Evolutionary conservation across 2,797 vertebrate genomes (phyloP).

Genomic region (Gambusia yucatana): DNA sequence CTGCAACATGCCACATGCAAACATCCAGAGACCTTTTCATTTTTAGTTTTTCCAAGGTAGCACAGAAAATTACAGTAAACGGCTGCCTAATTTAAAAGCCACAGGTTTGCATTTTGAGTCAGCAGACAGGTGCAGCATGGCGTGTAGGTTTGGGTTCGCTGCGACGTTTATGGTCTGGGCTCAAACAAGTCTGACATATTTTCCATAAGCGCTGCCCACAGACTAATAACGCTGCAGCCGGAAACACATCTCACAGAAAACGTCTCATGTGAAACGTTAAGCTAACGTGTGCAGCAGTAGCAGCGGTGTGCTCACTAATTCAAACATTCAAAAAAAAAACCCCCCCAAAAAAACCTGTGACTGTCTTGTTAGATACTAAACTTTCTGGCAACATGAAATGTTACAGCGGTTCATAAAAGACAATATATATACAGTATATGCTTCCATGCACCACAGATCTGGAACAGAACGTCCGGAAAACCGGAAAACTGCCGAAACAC

Average conservation of each 20-base stretch:
- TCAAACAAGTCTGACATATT: neutral
- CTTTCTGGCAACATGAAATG: neutral
- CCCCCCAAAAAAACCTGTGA: neutral
- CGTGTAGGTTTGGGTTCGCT: neutral
- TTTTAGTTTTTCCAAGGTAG: neutral
- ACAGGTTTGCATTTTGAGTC: neutral
- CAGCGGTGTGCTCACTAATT: neutral
- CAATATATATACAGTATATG: too few relatives aligned
- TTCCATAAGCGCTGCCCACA: neutral
- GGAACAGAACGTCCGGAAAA: too few relatives aligned
- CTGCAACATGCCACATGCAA: neutral
- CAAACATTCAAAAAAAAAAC: neutral
- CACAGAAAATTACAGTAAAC: neutral
- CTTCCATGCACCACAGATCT: too few relatives aligned
- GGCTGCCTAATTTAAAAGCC: neutral
- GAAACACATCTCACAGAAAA: neutral
- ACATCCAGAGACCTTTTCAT: neutral
- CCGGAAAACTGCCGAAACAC: too few relatives aligned
- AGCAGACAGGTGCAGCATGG: neutral
- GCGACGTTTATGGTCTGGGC: neutral
- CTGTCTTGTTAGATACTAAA: neutral
- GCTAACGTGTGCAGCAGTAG: neutral
- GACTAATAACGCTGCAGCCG: neutral
- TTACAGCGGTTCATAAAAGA: neutral
- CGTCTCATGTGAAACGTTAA: neutral